These are phyloP conservation scores for Phaonia tiefii DNA, from an alignment of 2,888 invertebrate species.

Conservation along the genomic window DNA sequence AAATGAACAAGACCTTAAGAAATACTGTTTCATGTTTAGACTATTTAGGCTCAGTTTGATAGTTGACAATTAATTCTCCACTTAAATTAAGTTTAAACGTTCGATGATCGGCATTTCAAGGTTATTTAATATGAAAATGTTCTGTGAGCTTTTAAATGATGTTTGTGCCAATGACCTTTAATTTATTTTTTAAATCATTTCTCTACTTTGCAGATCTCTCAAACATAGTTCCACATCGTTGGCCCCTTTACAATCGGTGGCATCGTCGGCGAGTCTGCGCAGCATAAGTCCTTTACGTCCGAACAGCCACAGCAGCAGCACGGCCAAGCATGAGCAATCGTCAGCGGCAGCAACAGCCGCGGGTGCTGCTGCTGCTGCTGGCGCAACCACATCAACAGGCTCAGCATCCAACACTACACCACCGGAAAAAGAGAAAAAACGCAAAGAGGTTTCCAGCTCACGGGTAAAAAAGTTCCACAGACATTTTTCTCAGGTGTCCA, in stretches of 20 bases:
- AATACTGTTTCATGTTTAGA: too few relatives aligned
- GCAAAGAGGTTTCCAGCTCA: constrained; percentile 81
- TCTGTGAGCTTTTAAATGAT: too few relatives aligned
- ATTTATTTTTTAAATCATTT: constrained; percentile 13
- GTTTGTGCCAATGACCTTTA: not conserved
- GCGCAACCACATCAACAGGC: constrained; percentile 62
- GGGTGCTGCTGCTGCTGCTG: constrained; percentile 66
- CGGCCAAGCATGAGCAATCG: constrained; percentile 74
- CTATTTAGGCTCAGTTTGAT: too few relatives aligned
- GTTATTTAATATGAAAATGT: too few relatives aligned
- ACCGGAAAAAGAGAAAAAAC: constrained; percentile 79
- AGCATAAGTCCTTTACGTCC: constrained; percentile 74
- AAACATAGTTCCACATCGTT: constrained; percentile 72
- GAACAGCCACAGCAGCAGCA: constrained; percentile 71
- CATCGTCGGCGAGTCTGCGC: constrained; percentile 73
- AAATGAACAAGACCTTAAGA: too few relatives aligned
- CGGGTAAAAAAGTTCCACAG: constrained; percentile 94
- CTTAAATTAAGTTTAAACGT: too few relatives aligned
- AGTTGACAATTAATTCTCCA: too few relatives aligned
- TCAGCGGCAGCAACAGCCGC: constrained; percentile 65
- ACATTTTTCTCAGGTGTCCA: constrained; percentile 91
- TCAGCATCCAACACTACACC: constrained; percentile 57
- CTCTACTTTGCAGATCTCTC: constrained; percentile 70
- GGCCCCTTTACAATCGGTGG: constrained; percentile 70
- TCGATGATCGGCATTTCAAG: too few relatives aligned